Conservation (phyloP, 2,113 vertebrate species). For the Butorides virescens region DNA sequence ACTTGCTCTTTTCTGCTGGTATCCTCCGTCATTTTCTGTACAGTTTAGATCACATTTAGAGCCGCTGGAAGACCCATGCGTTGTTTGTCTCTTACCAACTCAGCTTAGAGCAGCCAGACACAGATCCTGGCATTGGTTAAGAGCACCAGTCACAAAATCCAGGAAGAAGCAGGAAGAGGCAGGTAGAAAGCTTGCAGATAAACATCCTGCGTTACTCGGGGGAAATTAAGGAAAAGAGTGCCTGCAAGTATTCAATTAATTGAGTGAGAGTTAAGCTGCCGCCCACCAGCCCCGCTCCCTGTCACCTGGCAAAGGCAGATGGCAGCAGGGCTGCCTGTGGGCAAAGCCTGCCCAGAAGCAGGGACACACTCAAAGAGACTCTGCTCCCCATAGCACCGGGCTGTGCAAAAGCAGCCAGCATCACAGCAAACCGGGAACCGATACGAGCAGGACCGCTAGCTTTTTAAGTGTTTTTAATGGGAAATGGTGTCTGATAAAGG, state of each 20-base stretch:
- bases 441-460: not conserved
- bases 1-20: not conserved
- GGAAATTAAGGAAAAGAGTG: not conserved
- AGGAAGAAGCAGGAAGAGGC: not conserved
- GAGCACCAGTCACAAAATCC: not conserved
- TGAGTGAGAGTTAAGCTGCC: not conserved
- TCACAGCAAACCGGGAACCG: not conserved
- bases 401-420: not conserved
- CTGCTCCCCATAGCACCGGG: not conserved
- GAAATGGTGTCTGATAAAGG: not conserved
- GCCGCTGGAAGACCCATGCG: not conserved
- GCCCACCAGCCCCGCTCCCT: not conserved
- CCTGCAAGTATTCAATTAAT: not conserved
- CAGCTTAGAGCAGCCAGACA: not conserved
- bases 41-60: not conserved
- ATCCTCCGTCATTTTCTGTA: not conserved
- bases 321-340: not conserved
- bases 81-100: not conserved
- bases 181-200: not conserved
- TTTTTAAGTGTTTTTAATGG: not conserved
- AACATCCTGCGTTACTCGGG: not conserved
- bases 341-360: not conserved
- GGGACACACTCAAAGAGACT: not conserved
- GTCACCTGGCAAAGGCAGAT: slow-evolving; percentile 10
- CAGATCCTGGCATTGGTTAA: not conserved